Evolutionary conservation across 2,113 vertebrate species (phyloP).

Genomic region (Gorsachius goisagi): DNA sequence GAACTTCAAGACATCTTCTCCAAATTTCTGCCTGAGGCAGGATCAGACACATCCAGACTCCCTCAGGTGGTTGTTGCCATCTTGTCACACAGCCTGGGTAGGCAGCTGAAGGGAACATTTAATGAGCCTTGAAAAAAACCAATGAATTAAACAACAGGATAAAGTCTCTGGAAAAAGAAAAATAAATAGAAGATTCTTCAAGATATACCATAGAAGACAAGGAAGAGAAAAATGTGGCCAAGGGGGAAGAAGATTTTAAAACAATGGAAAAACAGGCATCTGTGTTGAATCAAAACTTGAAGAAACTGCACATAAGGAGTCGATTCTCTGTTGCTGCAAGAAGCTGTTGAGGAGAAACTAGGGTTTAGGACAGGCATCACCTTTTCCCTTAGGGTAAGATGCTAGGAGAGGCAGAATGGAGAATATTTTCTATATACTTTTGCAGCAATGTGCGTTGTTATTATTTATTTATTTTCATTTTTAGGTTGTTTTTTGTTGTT

Average conservation of each 20-base stretch:
- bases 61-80: not conserved
- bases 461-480: not conserved
- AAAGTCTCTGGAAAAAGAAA: not conserved
- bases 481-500: not conserved
- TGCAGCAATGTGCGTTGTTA: not conserved
- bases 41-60: not conserved
- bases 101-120: not conserved
- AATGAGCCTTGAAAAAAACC: not conserved
- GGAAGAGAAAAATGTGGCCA: not conserved
- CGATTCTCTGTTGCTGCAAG: not conserved
- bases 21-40: not conserved
- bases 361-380: not conserved
- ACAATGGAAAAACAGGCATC: not conserved
- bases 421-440: not conserved
- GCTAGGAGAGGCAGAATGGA: not conserved
- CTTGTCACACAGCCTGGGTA: not conserved
- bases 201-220: not conserved
- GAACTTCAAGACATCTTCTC: not conserved
- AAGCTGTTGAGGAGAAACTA: not conserved
- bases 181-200: not conserved
- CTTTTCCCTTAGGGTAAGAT: not conserved
- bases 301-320: not conserved
- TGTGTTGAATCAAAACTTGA: conserved; percentile 7
- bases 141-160: not conserved
- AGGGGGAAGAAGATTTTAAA: not conserved